Percentiles rank a stretch among this genome's conserved stretches.
Evolutionary conservation across 2,888 invertebrate genomes (phyloP).

Genomic region (Saturnia japonica): DNA sequence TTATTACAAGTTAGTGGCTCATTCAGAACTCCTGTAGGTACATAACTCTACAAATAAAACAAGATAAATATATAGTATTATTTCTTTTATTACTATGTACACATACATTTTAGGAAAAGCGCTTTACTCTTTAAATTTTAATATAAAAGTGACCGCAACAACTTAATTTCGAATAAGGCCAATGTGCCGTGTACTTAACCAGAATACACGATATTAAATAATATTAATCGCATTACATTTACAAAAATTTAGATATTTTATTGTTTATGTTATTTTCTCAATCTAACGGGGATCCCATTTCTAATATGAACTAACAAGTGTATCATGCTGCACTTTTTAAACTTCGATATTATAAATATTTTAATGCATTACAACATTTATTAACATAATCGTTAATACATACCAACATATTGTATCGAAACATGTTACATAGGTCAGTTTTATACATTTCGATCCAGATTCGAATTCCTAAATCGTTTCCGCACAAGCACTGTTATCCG

Average conservation of each 20-base stretch:
- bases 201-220: constrained; percentile 26
- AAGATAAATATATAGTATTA: constrained; percentile 31
- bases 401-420: too few relatives aligned
- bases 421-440: neutral
- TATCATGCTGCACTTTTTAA: neutral
- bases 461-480: neutral
- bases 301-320: neutral
- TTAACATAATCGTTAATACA: too few relatives aligned
- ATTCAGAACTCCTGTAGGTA: neutral
- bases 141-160: constrained; percentile 40
- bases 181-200: constrained; percentile 43
- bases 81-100: constrained; percentile 63
- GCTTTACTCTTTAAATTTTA: constrained; percentile 53
- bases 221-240: constrained; percentile 15
- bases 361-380: too few relatives aligned
- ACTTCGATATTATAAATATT: neutral
- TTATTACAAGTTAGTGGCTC: neutral
- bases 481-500: too few relatives aligned
- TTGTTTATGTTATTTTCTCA: neutral
- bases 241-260: constrained; percentile 14
- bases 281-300: neutral
- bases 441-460: neutral
- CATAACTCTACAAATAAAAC: constrained; percentile 27
- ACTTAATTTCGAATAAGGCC: constrained; percentile 64
- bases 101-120: constrained; percentile 61